A percentile compares a stretch with the other conserved stretches of the same genome.
Evolutionary conservation across 37 sponge, comb jelly and placozoan genomes (phyloP).

Genomic region (Chondrilla cf. caribensis): DNA sequence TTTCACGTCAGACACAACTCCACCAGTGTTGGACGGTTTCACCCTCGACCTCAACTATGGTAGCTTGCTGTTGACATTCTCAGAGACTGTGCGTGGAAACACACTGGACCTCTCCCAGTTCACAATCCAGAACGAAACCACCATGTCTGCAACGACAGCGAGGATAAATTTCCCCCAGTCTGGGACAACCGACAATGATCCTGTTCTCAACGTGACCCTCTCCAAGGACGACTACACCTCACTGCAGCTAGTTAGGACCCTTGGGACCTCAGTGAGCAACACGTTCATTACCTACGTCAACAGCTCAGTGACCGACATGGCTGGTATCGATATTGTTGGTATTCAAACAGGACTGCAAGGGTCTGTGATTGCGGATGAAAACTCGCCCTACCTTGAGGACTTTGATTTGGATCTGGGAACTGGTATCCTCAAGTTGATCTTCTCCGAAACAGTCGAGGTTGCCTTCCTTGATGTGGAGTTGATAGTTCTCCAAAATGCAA

Average conservation of each 20-base stretch:
- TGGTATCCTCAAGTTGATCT: conserved; percentile 65
- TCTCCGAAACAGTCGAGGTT: conserved; percentile 75
- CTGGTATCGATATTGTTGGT: conserved; percentile 54
- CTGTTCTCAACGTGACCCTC: conserved; percentile 37
- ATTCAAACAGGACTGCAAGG: conserved; percentile 44
- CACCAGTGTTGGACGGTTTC: conserved; percentile 12
- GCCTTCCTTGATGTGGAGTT: conserved; percentile 42
- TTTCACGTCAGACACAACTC: conserved; percentile 22
- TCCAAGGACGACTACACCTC: conserved; percentile 49
- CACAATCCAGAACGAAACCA: conserved; percentile 23
- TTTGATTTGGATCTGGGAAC: conserved; percentile 74
- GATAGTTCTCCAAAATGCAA: neutral
- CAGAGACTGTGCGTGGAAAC: conserved; percentile 22
- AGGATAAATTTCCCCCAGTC: neutral
- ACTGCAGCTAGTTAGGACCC: conserved; percentile 38
- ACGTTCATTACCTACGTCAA: conserved; percentile 59
- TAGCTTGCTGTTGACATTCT: conserved; percentile 18
- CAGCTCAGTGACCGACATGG: conserved; percentile 55
- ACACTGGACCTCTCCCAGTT: conserved; percentile 8
- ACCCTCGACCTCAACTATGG: conserved; percentile 33
- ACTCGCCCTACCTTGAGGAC: conserved; percentile 51
- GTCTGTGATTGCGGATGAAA: conserved; percentile 50
- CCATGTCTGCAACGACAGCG: neutral
- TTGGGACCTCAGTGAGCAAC: conserved; percentile 23
- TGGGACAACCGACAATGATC: neutral